Conservation (phyloP, 2,113 vertebrate genomes). For the Poeciliopsis prolifica region DNA sequence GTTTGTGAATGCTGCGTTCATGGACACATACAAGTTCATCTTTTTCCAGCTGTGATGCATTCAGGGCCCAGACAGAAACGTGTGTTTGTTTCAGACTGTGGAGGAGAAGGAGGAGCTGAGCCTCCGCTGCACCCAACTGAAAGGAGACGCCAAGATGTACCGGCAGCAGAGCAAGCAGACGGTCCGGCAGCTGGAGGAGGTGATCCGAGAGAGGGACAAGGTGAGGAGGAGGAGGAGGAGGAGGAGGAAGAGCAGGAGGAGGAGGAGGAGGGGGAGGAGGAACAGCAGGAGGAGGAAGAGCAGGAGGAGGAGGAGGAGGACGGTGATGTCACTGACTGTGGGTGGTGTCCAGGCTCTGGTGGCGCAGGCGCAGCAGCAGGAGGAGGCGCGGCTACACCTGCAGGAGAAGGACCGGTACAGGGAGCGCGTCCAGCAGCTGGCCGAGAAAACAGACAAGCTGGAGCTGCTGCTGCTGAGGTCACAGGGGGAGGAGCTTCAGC, state of each 20-base stretch:
- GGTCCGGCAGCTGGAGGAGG: conserved; percentile 90
- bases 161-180: conserved; percentile 86
- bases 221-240: conserved; percentile 62
- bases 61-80: background rate
- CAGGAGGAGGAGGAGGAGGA: background rate
- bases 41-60: background rate
- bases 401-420: conserved; percentile 88
- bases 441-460: conserved; percentile 84
- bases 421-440: conserved; percentile 85
- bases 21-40: background rate
- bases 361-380: conserved; percentile 81
- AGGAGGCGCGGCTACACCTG: conserved; percentile 82
- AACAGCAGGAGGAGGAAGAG: background rate
- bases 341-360: conserved; percentile 79
- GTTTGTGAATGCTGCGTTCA: background rate
- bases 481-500: conserved; percentile 82
- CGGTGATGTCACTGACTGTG: conserved; percentile 1
- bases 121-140: conserved; percentile 82
- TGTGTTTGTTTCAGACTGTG: conserved; percentile 70
- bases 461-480: conserved; percentile 87
- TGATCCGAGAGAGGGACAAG: conserved; percentile 89
- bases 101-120: conserved; percentile 87
- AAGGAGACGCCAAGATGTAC: conserved; percentile 88
- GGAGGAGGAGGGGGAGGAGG: conserved; percentile 6
- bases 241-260: no score